Evolutionary conservation across 1,140 invertebrate genomes (phyloP).

Genomic region (Adelges cooleyi): DNA sequence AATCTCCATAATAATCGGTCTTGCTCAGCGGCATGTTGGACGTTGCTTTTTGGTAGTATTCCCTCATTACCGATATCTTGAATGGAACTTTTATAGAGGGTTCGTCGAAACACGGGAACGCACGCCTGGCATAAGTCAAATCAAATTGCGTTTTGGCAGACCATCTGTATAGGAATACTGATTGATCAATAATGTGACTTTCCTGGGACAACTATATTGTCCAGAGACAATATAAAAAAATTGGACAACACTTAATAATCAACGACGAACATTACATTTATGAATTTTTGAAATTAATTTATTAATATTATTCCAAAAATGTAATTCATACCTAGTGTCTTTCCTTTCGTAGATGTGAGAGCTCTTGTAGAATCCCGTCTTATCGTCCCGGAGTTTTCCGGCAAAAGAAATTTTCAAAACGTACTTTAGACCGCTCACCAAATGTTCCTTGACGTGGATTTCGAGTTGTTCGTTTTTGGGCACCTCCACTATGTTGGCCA

Average conservation of each 20-base stretch:
- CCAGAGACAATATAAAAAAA: too few species aligned
- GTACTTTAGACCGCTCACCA: not conserved
- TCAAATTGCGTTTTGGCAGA: slow-evolving; percentile 48
- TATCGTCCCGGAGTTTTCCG: not conserved
- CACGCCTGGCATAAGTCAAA: too few species aligned
- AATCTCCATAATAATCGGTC: not conserved
- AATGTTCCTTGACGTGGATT: not conserved
- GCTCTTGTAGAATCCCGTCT: not conserved
- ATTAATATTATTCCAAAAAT: too few species aligned
- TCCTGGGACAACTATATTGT: too few species aligned
- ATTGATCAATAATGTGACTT: too few species aligned
- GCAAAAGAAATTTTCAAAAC: not conserved
- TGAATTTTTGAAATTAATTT: too few species aligned
- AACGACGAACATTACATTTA: too few species aligned
- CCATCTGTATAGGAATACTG: slow-evolving; percentile 43
- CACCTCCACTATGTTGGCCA: not conserved
- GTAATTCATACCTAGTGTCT: not conserved
- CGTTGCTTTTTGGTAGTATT: not conserved
- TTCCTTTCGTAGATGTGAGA: not conserved
- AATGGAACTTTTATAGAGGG: slow-evolving; percentile 51
- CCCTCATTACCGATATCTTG: slow-evolving; percentile 13
- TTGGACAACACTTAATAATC: too few species aligned
- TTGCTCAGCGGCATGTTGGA: slow-evolving; percentile 19
- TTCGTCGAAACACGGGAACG: slow-evolving; percentile 61
- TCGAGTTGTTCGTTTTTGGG: not conserved